Evolutionary conservation across 2,888 invertebrate genomes (phyloP), one percentile per base, ranked within the genome.

Genomic region (Digitonthophagus gazella): DNA sequence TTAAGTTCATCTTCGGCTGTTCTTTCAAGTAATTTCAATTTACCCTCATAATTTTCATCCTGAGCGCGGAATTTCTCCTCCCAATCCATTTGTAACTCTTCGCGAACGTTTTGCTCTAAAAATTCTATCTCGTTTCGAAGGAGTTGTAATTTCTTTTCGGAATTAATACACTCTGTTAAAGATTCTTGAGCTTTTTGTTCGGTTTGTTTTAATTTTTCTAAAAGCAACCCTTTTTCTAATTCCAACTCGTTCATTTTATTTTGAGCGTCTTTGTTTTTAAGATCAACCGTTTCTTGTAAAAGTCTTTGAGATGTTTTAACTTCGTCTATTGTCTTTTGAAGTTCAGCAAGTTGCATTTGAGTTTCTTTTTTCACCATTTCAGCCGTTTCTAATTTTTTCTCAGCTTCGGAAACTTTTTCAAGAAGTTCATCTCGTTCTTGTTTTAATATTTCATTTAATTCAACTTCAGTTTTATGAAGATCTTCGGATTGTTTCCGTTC

Each of bases 211-310:
- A 69, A 20, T 6, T 70, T 71, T 65, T 74, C 72, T 58, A 74
- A 65, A 28, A 77, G 74, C 67, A 76, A 72, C 2, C 72, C 73
- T 55, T 80, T 80, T 72, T 82, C 80, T 2, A 75, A 68, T 69
- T 75, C 79, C 18, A 82, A 68, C 20, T 76, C 72, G 61, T 80
- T 80, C 14, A 81, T 75, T 68, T 72, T 77, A 67, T 81, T 77
- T 64, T 79, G 77, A 64, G 77, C 75, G 67, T 79, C 78, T 65
- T 76, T 76, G 20, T 75, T 73, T 71, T 81, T 80, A 44, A 76
- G 73, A 68, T 80, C 78, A 66, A 74, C 69, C 2, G 73, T 73
- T 64, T 73, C 69, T 65, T 73, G 71, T 3, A 75, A 66, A n/a
- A 73, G 72, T n/a, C 69, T 69, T 70, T 78, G 74, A 19, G 71